phyloP scores from a whole-genome alignment of 2,113 vertebrate genomes.

The Raja brachyura region DNA sequence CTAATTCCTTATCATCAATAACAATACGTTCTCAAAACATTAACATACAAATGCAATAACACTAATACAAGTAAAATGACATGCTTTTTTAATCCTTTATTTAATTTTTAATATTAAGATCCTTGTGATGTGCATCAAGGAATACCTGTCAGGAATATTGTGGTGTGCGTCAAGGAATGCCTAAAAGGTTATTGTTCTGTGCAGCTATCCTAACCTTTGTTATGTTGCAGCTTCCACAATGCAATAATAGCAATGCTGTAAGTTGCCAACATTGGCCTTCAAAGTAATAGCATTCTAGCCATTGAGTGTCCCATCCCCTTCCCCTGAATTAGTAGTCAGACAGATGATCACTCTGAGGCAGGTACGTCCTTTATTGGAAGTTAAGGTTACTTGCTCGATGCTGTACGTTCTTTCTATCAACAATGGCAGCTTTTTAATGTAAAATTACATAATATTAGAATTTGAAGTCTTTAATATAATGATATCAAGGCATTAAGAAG shows the following conservation, averaged over 20 bases:
- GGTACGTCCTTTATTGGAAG: neutral
- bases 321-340: neutral
- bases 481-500: neutral
- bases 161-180: too few species aligned
- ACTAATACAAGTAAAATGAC: too few species aligned
- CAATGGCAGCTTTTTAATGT: neutral
- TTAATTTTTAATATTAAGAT: too few species aligned
- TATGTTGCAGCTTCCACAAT: too few species aligned
- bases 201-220: too few species aligned
- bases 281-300: neutral
- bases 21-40: too few species aligned
- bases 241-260: neutral
- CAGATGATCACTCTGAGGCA: neutral
- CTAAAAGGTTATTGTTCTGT: too few species aligned
- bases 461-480: neutral
- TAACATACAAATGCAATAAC: too few species aligned
- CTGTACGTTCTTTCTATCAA: neutral
- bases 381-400: neutral
- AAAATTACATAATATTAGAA: neutral
- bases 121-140: too few species aligned
- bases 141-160: too few species aligned
- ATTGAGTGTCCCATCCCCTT: neutral
- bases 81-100: too few species aligned
- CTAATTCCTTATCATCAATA: too few species aligned
- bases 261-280: neutral